A percentile compares a stretch with the other conserved stretches of the same genome.
These are phyloP conservation scores for Tupiocoris notatus DNA, from an alignment of 2,888 invertebrate genomes.

Conservation along the genomic window DNA sequence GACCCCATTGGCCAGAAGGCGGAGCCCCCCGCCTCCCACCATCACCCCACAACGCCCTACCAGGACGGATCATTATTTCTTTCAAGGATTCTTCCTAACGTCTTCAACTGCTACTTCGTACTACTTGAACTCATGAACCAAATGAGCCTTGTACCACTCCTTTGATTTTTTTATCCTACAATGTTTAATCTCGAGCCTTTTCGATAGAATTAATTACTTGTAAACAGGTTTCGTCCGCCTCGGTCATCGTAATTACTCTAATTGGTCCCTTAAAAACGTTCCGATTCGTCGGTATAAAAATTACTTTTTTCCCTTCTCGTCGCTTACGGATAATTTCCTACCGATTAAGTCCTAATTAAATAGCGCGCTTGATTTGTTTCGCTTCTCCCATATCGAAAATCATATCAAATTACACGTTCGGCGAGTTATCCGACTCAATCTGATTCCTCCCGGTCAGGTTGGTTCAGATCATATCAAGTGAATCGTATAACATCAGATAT, in stretches of 20 bases:
- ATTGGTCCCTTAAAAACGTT: background rate
- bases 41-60: background rate
- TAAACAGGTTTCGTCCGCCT: background rate
- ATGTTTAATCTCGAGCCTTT: background rate
- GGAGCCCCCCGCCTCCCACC: conserved; percentile 10
- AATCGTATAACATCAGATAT: background rate
- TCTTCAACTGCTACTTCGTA: background rate
- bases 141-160: background rate
- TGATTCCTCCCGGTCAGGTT: background rate
- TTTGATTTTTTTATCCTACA: background rate
- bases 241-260: background rate
- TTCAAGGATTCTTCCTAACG: conserved; percentile 3
- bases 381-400: background rate
- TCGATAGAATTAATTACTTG: conserved; percentile 11
- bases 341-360: background rate
- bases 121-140: background rate
- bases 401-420: background rate
- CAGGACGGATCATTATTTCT: conserved; percentile 3
- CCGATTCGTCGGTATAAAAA: background rate
- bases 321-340: background rate
- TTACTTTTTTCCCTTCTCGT: background rate
- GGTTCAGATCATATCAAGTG: background rate
- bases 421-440: background rate
- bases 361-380: conserved; percentile 14
- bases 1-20: conserved; percentile 29